These are phyloP conservation scores for Ecdyonurus torrentis DNA, from an alignment of 2,888 invertebrate species.

Conservation along the genomic window DNA sequence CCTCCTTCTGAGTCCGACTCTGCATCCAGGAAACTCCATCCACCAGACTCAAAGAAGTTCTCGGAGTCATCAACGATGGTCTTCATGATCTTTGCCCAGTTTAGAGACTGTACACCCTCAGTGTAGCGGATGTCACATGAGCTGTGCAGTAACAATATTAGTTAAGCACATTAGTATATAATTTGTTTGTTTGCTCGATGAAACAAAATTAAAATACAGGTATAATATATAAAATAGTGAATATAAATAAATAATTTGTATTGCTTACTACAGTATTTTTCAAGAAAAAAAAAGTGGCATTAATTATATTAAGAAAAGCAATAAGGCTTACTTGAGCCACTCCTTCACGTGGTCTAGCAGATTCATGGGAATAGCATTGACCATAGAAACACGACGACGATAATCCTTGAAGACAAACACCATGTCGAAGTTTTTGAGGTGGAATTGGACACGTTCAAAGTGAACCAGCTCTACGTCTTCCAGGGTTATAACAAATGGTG, in stretches of 20 bases:
- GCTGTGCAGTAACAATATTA: no score
- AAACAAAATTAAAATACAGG: background rate
- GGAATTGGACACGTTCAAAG: constrained; percentile 97
- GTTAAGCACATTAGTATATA: no score
- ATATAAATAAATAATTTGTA: background rate
- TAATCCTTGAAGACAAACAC: constrained; percentile 99
- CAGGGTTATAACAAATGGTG: constrained; percentile 94
- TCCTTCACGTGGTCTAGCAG: constrained; percentile 99
- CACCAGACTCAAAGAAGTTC: constrained; percentile 95
- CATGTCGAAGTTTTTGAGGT: constrained; percentile 99
- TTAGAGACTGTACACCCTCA: constrained; percentile 95
- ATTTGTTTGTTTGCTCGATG: no score
- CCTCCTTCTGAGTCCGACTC: constrained; percentile 64
- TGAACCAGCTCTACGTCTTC: constrained; percentile 97
- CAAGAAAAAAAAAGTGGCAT: constrained; percentile 5
- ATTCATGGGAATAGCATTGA: constrained; percentile 98
- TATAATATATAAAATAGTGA: background rate
- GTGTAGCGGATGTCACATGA: constrained; percentile 94
- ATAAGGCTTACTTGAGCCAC: constrained; percentile 95
- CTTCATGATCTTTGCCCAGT: constrained; percentile 99
- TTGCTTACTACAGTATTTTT: background rate
- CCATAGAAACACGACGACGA: constrained; percentile 81
- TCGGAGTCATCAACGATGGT: constrained; percentile 97
- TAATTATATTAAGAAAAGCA: constrained; percentile 18
- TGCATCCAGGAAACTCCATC: constrained; percentile 97